Base-by-base conservation (phyloP, 2,113 vertebrate genomes). In the Peromyscus polionotus region DNA sequence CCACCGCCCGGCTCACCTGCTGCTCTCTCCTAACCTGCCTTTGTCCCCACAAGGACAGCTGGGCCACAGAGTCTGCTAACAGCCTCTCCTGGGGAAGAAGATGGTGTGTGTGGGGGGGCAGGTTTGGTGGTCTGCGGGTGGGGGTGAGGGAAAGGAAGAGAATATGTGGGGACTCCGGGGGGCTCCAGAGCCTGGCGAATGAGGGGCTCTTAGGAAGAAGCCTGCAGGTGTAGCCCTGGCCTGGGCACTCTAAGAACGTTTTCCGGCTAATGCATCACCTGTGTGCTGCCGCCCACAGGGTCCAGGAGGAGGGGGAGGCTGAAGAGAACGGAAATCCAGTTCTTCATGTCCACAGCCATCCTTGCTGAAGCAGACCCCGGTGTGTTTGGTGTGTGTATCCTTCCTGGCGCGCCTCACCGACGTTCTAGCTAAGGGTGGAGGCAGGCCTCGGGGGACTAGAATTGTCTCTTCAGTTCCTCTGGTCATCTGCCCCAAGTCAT, bases 41-140 rank as follows among this genome's bases (percentile, higher is more conserved):
- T 86, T 48, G 9, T 45, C 39, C 24, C 61, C 39, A 19, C 14
- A 63, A 65, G 16, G 59, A 20, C 26, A 85, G 57, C 24, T 13
- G 42, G 57, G 7, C 24, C 59, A 84, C 4, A 7, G 3, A 31
- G 1, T 45, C n/a, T 84, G 59, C 26, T 67, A 86, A 48, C 39
- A 42, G 59, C 83, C 39, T 85, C 59, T 85, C 61, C 83, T 20
- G 2, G 7, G 16, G 6, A 68, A 22, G 83, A 45, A 54, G 31
- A 70, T 36, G 7, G 9, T 8, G 5, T 4, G 14, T 31, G 24
- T 39, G 0, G 14, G n/a, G 19, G 48, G 0, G 14, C 3, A 10
- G 39, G 22, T 45, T 45, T 65, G 59, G 39, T 65, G 59, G 26
- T 31, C 59, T 85, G 65, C 5, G 4, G 22, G 14, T 24, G 26